Percentiles rank a stretch among this genome's conserved stretches.
Evolutionary conservation across 1,140 invertebrate species (phyloP).

Genomic region (Drosophila sturtevanti): DNA sequence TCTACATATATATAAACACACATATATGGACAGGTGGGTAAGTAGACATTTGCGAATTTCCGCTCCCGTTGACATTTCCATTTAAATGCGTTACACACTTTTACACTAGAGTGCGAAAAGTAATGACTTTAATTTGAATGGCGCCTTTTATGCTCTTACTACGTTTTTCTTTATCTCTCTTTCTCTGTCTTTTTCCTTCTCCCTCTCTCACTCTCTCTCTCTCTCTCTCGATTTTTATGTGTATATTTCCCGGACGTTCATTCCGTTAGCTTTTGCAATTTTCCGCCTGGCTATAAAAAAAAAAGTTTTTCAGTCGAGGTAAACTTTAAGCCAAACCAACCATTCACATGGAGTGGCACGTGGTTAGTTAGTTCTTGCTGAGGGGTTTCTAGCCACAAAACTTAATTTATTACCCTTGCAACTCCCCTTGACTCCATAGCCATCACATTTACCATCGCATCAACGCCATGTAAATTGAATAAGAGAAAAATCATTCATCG

Average conservation of each 20-base stretch:
- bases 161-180: constrained; percentile 13
- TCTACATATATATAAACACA: neutral
- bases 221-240: too few species aligned
- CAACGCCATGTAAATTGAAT: constrained; percentile 50
- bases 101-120: constrained; percentile 26
- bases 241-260: constrained; percentile 4
- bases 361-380: constrained; percentile 10
- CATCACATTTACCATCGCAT: neutral
- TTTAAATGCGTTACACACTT: constrained; percentile 59
- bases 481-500: constrained; percentile 50
- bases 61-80: constrained; percentile 56
- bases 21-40: constrained; percentile 1
- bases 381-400: constrained; percentile 3
- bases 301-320: constrained; percentile 9
- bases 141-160: constrained; percentile 61
- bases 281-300: constrained; percentile 12
- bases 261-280: constrained; percentile 12
- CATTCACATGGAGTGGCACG: constrained; percentile 15
- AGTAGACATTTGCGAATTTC: constrained; percentile 50
- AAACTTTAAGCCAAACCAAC: constrained; percentile 18
- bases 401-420: constrained; percentile 6
- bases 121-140: constrained; percentile 76
- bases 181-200: constrained; percentile 14
- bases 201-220: neutral
- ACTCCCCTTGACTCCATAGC: neutral